These are phyloP conservation scores for Metallyticus violacea DNA, from an alignment of 2,888 invertebrate genomes.

Conservation along the genomic window DNA sequence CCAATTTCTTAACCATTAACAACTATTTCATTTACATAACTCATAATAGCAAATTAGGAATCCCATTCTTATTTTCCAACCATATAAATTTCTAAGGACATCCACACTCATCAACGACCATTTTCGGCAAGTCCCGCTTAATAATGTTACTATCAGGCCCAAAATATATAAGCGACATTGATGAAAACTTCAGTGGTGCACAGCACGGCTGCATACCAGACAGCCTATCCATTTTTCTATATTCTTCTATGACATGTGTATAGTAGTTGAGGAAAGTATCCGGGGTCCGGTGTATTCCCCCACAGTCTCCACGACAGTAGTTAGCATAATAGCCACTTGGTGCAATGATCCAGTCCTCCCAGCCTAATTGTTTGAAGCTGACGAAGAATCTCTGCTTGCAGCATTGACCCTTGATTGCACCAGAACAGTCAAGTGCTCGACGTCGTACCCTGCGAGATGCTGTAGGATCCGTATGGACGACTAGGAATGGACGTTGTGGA, in stretches of 20 bases:
- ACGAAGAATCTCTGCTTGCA: conserved; percentile 89
- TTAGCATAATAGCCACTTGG: conserved; percentile 90
- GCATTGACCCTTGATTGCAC: conserved; percentile 69
- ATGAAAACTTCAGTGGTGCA: conserved; percentile 86
- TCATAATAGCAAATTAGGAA: neutral
- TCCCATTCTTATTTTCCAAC: neutral
- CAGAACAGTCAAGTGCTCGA: conserved; percentile 80
- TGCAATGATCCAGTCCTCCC: conserved; percentile 94
- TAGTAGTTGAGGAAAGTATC: conserved; percentile 84
- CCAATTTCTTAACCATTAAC: neutral
- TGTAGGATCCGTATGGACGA: conserved; percentile 72
- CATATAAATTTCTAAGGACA: conserved; percentile 62
- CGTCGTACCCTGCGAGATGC: conserved; percentile 69
- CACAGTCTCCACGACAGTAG: conserved; percentile 88
- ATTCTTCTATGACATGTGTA: conserved; percentile 88
- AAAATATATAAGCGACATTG: conserved; percentile 90
- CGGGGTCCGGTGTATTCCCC: conserved; percentile 70
- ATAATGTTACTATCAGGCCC: conserved; percentile 87
- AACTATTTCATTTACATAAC: neutral
- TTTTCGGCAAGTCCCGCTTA: conserved; percentile 90
- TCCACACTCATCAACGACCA: conserved; percentile 95
- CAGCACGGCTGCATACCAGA: conserved; percentile 88
- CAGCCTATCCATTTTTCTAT: conserved; percentile 69
- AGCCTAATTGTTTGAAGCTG: conserved; percentile 84
- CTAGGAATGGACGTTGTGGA: conserved; percentile 77